Evolutionary conservation across 2,888 invertebrate species (phyloP), one percentile per base, ranked within the genome.

Genomic region (Synanthedon tipuliformis): DNA sequence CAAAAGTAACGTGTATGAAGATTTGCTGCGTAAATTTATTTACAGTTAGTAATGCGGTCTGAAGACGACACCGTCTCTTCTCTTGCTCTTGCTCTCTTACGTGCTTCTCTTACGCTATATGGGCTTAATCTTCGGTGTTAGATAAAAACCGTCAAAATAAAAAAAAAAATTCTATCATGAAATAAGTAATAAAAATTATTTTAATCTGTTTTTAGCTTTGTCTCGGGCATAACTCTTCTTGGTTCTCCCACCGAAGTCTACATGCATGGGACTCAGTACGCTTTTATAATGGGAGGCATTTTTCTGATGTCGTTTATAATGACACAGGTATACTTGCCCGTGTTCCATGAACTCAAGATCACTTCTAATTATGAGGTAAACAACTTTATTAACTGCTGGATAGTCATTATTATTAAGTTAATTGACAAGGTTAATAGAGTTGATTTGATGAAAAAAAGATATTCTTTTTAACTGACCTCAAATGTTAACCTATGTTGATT

Each of bases 161-260:
- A 27, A 27, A 7, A 27, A 45, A n/a, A 11, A 16, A 15, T 49
- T 15, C 10, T 49, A 12, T 49, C 16, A 10, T 16, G 8, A 49
- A 49, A 15, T n/a, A n/a, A n/a, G n/a, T 18, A 49, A 16, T 49
- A 2, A 11, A 18, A 49, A 49, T 16, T 15, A 8, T 49, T 11
- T 13, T 16, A 34, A 34, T 34, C 3, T 34, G 34, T 34, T 8
- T 34, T 55, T 72, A 91, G 93, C 73, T 93, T 92, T 57, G 90
- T 94, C 55, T 94, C 93, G 12, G 94, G 94, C 2, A 94, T 94
- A 58, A 94, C 94, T 0, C 73, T 95, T 40, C 81, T 94, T 54
- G 94, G 94, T 3, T 91, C 92, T 8, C 94, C 94, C 1, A 94
- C 94, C 0, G 94, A 95, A 74, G 90, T 94, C 12, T 94, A 95